Evolutionary conservation across 2,113 vertebrate genomes (phyloP).

Genomic region (Hydropotes inermis): DNA sequence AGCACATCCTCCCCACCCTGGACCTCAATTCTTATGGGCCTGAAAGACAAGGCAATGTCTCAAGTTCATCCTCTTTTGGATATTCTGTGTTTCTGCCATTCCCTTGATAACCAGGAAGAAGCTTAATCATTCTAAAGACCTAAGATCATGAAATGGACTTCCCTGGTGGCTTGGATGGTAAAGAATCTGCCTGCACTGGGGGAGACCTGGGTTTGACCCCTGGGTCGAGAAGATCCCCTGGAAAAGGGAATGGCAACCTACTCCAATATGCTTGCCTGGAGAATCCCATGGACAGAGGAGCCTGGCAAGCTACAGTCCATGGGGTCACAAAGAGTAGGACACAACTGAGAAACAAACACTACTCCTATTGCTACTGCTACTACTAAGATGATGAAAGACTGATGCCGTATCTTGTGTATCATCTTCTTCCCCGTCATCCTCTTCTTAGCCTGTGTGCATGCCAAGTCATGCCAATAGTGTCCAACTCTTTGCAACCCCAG

Average conservation of each 20-base stretch:
- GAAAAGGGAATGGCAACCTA: background rate
- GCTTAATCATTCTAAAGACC: background rate
- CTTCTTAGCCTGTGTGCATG: background rate
- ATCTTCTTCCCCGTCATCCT: background rate
- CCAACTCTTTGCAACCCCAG: rapidly evolving
- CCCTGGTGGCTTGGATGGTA: background rate
- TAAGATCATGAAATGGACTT: background rate
- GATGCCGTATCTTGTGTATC: background rate
- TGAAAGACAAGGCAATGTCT: background rate
- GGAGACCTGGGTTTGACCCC: background rate
- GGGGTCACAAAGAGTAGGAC: background rate
- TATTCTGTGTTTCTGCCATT: background rate
- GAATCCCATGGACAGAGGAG: background rate
- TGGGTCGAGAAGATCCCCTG: background rate
- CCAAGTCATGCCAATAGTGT: rapidly evolving
- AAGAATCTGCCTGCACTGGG: background rate
- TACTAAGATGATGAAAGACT: too few species aligned
- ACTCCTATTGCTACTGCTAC: background rate
- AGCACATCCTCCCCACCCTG: background rate
- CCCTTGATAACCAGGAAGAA: background rate
- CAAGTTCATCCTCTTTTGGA: background rate
- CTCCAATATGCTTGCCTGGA: background rate
- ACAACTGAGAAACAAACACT: background rate
- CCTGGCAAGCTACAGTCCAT: rapidly evolving
- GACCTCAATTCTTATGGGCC: background rate